phyloP scores from a whole-genome alignment of 2,797 vertebrate species.

The Sebastes cheni region DNA sequence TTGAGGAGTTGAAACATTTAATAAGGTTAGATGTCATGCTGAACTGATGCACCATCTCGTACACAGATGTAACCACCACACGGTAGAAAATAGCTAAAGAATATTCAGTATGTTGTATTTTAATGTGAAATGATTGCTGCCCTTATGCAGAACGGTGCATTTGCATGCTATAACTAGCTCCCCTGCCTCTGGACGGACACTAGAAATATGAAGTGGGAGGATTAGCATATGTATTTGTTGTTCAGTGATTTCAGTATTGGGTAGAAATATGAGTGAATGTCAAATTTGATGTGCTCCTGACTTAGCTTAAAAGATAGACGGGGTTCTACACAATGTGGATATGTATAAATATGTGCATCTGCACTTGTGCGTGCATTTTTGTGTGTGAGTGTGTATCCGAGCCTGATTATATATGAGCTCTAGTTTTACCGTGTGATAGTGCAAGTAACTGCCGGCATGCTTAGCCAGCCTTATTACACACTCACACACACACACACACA shows the following conservation, averaged over 20 bases:
- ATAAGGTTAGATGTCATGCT: constrained; percentile 40
- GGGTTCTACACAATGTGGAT: not conserved
- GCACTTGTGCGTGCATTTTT: not conserved
- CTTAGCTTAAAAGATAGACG: not conserved
- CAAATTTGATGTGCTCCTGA: not conserved
- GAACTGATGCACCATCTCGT: not conserved
- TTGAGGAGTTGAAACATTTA: constrained; percentile 45
- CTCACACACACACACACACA: constrained; percentile 14
- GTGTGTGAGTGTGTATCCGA: not conserved
- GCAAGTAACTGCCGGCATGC: constrained; percentile 43
- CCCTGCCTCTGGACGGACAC: not conserved
- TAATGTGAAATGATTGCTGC: constrained; percentile 7
- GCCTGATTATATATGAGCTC: constrained; percentile 36
- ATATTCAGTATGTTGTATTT: not conserved
- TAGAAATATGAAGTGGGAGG: not conserved
- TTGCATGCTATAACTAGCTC: constrained; percentile 9
- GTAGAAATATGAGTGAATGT: not conserved
- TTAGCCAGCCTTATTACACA: constrained; percentile 40
- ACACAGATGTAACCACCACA: not conserved
- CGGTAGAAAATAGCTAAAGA: not conserved
- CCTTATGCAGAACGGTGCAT: not conserved
- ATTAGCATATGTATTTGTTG: constrained; percentile 20
- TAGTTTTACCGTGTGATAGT: constrained; percentile 24
- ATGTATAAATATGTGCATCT: constrained; percentile 5
- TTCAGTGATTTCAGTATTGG: not conserved